Evolutionary conservation across 2,888 invertebrate genomes (phyloP).

Genomic region (Lithophane ornitopus): DNA sequence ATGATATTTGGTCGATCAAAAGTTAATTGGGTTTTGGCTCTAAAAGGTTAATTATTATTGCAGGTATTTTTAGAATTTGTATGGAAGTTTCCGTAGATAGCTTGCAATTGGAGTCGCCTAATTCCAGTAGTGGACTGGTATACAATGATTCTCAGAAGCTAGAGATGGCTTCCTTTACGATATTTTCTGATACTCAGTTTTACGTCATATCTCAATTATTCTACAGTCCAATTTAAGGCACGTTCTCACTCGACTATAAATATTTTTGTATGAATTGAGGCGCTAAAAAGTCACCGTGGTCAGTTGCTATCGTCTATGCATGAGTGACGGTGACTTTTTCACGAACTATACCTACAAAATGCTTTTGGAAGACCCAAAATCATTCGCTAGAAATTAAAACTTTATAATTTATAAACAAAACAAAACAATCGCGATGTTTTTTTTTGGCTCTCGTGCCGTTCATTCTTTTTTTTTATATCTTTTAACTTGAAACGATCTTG

Average conservation of each 20-base stretch:
- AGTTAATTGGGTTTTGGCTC: slow-evolving; percentile 50
- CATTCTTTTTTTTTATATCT: background rate
- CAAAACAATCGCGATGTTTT: background rate
- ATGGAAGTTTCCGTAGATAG: background rate
- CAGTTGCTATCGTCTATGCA: too few relatives aligned
- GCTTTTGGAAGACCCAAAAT: background rate
- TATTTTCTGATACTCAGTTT: background rate
- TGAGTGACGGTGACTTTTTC: background rate
- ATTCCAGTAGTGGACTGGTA: background rate
- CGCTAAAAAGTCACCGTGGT: too few relatives aligned
- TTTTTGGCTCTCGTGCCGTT: background rate
- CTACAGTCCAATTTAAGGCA: background rate
- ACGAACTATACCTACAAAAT: background rate
- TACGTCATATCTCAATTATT: background rate
- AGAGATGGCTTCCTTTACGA: background rate
- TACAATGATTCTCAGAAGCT: background rate
- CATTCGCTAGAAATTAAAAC: background rate
- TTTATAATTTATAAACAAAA: background rate
- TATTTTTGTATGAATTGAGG: background rate
- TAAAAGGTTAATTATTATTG: slow-evolving; percentile 7
- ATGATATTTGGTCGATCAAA: slow-evolving; percentile 21
- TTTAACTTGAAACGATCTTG: background rate
- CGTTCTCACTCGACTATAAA: background rate
- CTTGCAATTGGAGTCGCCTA: background rate
- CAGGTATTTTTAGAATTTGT: background rate